phyloP scores from a whole-genome alignment of 1,140 invertebrate species.

The Neuroterus valhalla region DNA sequence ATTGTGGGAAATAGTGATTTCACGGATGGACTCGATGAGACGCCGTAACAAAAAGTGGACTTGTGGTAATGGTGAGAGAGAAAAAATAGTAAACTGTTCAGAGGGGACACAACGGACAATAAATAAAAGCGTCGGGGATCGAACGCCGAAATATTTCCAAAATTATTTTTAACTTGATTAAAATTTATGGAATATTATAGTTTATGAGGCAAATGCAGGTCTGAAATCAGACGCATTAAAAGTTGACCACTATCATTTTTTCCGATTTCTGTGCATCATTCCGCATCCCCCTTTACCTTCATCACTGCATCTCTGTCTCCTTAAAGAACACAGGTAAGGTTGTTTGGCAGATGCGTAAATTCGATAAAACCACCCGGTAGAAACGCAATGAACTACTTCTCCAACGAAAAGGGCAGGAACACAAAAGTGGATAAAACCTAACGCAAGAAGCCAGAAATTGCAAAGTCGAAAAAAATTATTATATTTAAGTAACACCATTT shows the following conservation, averaged over 20 bases:
- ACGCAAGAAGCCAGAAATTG: background rate
- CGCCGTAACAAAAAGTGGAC: conserved; percentile 44
- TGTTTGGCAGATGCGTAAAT: conserved; percentile 59
- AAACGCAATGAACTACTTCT: conserved; percentile 40
- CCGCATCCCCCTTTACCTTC: conserved; percentile 38
- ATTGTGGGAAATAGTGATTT: conserved; percentile 55
- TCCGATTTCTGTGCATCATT: conserved; percentile 11
- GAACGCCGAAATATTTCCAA: too few species aligned
- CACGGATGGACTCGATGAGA: conserved; percentile 40
- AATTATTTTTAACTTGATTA: too few species aligned
- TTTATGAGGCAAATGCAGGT: background rate
- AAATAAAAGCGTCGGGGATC: background rate
- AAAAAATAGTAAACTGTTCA: conserved; percentile 29
- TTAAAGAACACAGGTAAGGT: conserved; percentile 30
- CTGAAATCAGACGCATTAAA: conserved; percentile 6
- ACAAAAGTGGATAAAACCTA: conserved; percentile 29
- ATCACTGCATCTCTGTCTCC: background rate
- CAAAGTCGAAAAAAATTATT: conserved; percentile 1
- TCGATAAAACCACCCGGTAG: conserved; percentile 59
- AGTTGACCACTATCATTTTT: conserved; percentile 44
- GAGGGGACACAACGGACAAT: conserved; percentile 37
- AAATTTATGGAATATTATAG: background rate
- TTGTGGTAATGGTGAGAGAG: conserved; percentile 41
- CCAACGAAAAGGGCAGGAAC: conserved; percentile 2
- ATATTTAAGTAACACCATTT: background rate